Percentiles rank a stretch among this genome's conserved stretches.
Conservation (phyloP, 2,888 invertebrate species). For the Serripes groenlandicus region DNA sequence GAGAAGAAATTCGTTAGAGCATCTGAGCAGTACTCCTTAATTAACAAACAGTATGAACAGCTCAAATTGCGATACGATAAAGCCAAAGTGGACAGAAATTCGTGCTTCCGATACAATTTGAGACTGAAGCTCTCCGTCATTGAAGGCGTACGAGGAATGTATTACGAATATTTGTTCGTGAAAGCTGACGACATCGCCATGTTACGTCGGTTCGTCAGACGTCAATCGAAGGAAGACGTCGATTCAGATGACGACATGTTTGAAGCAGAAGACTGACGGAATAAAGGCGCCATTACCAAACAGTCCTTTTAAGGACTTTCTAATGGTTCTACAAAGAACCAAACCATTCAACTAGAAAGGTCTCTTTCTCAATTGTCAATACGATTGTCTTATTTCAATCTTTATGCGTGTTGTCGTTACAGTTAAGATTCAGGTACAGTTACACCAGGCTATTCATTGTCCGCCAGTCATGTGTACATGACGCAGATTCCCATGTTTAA, state of each 20-base stretch:
- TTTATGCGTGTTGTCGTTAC: no score
- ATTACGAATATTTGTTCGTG: slow-evolving; percentile 12
- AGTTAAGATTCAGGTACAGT: no score
- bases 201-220: slow-evolving; percentile 7
- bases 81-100: not conserved
- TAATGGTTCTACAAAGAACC: slow-evolving; percentile 13
- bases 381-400: no score
- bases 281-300: not conserved
- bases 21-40: slow-evolving; percentile 7
- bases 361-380: no score
- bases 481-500: no score
- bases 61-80: slow-evolving; percentile 10
- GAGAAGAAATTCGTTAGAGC: slow-evolving; percentile 12
- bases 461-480: no score
- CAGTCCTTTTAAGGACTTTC: slow-evolving; percentile 13
- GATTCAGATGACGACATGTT: not conserved
- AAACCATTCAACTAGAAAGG: not conserved
- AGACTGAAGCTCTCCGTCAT: slow-evolving; percentile 16
- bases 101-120: not conserved
- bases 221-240: not conserved
- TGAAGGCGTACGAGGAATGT: slow-evolving; percentile 16
- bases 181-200: slow-evolving; percentile 16
- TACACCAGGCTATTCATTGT: no score
- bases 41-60: slow-evolving; percentile 3
- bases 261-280: not conserved